These are phyloP conservation scores for Peromyscus eremicus DNA, from an alignment of 2,797 vertebrate genomes.

Conservation along the genomic window DNA sequence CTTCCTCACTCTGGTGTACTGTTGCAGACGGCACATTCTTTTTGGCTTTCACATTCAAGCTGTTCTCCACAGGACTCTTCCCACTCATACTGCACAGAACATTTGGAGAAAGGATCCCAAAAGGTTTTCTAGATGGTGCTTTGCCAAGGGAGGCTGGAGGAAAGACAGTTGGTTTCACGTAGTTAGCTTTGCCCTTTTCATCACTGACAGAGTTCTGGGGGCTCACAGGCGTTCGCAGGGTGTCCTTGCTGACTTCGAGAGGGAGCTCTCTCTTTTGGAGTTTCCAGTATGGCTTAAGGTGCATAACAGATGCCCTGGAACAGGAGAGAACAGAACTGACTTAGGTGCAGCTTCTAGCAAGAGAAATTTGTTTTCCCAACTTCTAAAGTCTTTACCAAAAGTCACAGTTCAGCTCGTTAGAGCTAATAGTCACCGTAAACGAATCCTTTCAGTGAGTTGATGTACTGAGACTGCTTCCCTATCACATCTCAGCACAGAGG, in stretches of 20 bases:
- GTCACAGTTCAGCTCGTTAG: not conserved
- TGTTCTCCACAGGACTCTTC: conserved; percentile 81
- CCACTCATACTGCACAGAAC: conserved; percentile 87
- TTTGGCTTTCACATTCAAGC: conserved; percentile 81
- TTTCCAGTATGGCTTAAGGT: conserved; percentile 94
- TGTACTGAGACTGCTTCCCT: not conserved
- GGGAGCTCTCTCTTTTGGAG: conserved; percentile 90
- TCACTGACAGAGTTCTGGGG: conserved; percentile 86
- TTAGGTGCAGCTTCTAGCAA: conserved; percentile 42
- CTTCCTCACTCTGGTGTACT: conserved; percentile 90
- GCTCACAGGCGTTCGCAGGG: conserved; percentile 82
- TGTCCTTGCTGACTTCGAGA: conserved; percentile 87
- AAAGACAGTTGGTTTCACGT: conserved; percentile 83
- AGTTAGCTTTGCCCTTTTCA: conserved; percentile 83
- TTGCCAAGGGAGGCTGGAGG: conserved; percentile 79
- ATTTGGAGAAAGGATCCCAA: conserved; percentile 92
- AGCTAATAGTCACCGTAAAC: conserved; percentile 13
- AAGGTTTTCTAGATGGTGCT: conserved; percentile 87
- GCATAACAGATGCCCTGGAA: conserved; percentile 93
- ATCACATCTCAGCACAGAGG: not conserved
- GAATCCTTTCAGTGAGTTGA: conserved; percentile 16
- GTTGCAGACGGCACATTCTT: conserved; percentile 83
- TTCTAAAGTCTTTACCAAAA: conserved; percentile 21
- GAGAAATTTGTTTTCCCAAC: not conserved
- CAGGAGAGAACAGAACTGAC: conserved; percentile 70